Percentiles rank a stretch among this genome's conserved stretches.
phyloP scores from a whole-genome alignment of 2,113 vertebrate species.

The Microcebus tavaratra region DNA sequence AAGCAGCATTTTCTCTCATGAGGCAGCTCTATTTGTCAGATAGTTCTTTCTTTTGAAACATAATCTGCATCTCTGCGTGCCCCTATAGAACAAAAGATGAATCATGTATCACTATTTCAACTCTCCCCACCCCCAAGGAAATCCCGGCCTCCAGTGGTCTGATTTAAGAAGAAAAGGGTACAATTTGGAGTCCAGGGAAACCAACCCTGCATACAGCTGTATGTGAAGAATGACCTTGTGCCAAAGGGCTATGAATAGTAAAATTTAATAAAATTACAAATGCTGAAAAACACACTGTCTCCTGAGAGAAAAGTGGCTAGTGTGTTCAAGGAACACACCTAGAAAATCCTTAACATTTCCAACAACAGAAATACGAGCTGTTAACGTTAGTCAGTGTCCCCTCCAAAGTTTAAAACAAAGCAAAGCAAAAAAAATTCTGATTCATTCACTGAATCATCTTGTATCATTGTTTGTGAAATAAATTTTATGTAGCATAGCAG shows the following conservation, averaged over 20 bases:
- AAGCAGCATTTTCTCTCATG: neutral
- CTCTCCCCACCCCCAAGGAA: neutral
- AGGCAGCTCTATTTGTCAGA: neutral
- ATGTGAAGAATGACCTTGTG: conserved; percentile 6
- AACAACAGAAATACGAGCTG: conserved; percentile 23
- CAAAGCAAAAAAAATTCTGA: neutral
- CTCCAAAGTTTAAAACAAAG: neutral
- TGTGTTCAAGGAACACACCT: conserved; percentile 49
- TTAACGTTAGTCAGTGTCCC: neutral
- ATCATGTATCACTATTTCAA: neutral
- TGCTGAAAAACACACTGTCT: conserved; percentile 49
- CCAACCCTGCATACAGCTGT: neutral
- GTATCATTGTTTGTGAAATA: neutral
- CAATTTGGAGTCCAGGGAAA: neutral
- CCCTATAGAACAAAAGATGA: conserved; percentile 16
- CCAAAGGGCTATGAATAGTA: conserved; percentile 28
- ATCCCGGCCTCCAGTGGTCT: neutral
- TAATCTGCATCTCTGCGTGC: neutral
- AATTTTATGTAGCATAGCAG: neutral
- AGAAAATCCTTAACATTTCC: conserved; percentile 56
- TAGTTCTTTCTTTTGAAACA: conserved; percentile 8
- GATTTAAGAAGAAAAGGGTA: conserved; percentile 18
- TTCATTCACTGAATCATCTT: conserved; percentile 27
- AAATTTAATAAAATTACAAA: conserved; percentile 52
- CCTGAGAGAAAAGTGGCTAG: neutral